Evolutionary conservation across 2,888 invertebrate species (phyloP).

Genomic region (Polietes domitor): DNA sequence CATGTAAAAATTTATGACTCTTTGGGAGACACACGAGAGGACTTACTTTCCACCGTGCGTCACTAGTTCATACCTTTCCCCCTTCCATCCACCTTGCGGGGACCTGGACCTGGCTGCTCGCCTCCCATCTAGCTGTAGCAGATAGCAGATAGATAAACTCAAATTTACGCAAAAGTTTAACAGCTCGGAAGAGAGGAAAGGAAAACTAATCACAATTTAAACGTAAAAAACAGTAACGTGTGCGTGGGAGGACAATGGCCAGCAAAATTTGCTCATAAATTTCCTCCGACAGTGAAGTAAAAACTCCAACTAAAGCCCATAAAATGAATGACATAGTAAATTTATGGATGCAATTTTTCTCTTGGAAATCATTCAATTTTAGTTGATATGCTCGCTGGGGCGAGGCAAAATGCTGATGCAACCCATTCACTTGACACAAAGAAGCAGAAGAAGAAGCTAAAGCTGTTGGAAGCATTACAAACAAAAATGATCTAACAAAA

Average conservation of each 20-base stretch:
- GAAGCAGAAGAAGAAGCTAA: too few relatives aligned
- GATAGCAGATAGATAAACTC: background rate
- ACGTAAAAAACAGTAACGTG: background rate
- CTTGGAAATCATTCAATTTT: constrained; percentile 34
- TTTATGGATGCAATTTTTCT: constrained; percentile 32
- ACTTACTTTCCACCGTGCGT: background rate
- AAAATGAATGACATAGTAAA: constrained; percentile 7
- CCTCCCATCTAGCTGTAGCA: background rate
- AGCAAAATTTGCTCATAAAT: background rate
- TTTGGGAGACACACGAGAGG: background rate
- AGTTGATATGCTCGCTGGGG: background rate
- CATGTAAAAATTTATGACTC: constrained; percentile 32
- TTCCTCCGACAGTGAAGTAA: background rate
- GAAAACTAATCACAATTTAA: constrained; percentile 12
- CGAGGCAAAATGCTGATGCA: background rate
- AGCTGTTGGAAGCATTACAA: too few relatives aligned
- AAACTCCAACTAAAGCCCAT: constrained; percentile 4
- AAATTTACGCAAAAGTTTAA: constrained; percentile 1
- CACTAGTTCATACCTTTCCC: background rate
- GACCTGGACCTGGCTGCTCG: background rate
- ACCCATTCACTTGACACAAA: too few relatives aligned
- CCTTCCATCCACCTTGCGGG: too few relatives aligned
- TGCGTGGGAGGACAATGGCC: constrained; percentile 1
- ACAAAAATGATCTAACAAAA: too few relatives aligned
- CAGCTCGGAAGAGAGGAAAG: background rate